Percentiles rank a stretch among this genome's conserved stretches.
Evolutionary conservation across 2,888 invertebrate species (phyloP).

Genomic region (Alloplasta piceator): DNA sequence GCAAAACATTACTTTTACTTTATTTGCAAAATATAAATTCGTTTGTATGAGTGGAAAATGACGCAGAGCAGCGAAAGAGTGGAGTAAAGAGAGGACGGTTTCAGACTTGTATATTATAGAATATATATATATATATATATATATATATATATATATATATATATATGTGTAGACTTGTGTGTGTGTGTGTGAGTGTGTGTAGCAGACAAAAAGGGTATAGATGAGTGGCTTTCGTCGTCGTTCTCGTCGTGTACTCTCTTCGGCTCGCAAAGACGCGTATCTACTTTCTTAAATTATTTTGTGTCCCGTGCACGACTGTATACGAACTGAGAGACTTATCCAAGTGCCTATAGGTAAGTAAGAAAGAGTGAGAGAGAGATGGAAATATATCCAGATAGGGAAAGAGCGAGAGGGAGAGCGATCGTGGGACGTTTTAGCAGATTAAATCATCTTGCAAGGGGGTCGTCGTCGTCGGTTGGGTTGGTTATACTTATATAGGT

Average conservation of each 20-base stretch:
- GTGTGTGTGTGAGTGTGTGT: background rate
- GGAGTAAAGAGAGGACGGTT: conserved; percentile 1
- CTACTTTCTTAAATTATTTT: conserved; percentile 79
- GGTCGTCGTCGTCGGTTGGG: conserved; percentile 73
- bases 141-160: conserved; percentile 4
- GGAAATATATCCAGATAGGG: background rate
- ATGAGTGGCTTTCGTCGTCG: conserved; percentile 49
- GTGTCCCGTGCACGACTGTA: conserved; percentile 72
- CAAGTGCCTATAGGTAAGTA: conserved; percentile 75
- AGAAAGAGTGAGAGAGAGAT: background rate
- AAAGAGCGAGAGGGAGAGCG: conserved; percentile 46
- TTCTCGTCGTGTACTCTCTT: conserved; percentile 49
- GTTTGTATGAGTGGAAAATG: conserved; percentile 16
- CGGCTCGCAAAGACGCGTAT: conserved; percentile 58
- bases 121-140: conserved; percentile 15
- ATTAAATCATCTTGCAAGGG: conserved; percentile 81
- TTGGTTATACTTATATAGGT: conserved; percentile 64
- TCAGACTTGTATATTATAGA: conserved; percentile 13
- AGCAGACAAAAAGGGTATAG: conserved; percentile 20
- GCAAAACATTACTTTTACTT: too few relatives aligned
- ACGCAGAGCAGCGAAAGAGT: conserved; percentile 26
- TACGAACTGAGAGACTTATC: conserved; percentile 57
- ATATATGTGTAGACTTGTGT: background rate
- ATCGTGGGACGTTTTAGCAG: conserved; percentile 80
- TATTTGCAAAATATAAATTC: too few relatives aligned